Base-by-base conservation (phyloP, 1,140 invertebrate species). In the Plodia interpunctella region DNA sequence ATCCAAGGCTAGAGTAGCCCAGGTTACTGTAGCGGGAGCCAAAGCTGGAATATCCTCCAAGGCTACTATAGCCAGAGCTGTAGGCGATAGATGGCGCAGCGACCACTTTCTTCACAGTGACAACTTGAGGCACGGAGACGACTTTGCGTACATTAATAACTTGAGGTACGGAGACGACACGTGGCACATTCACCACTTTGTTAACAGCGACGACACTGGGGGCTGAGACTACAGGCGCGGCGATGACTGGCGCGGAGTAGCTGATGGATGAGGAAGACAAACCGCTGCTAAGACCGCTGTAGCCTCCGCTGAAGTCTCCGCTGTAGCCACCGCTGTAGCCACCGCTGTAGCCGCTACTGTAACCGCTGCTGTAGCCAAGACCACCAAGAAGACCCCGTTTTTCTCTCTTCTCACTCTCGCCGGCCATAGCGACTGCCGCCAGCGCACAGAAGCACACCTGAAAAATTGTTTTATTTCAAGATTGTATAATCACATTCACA, bases 71-170 rank as follows among this genome's bases (percentile, higher is more conserved):
- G 17, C 49, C 49, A 32, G 30, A 32, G 30, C 49, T 25, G 51
- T 53, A 53, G 51, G 51, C 19, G 0, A 53, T 20, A 15, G 20
- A 20, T 3, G 51, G 51, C 8, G 25, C 32, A 44, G 63, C 60
- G 8, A 81, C 77, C 11, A 84, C 63, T 38, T 74, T 74, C 66
- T 83, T 78, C 11, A 80, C 76, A 18, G 78, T 69, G 44, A 85
- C 74, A 13, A 81, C 67, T 51, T 80, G 69, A 0, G 81, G 81
- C 38, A 73, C 77, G 19, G 69, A 70, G 10, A 80, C 68, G 8
- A 80, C 63, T 28, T 78, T 80, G 59, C 70, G 75, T 1, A 80
- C 74, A 49, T 68, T 67, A 0, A 80, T 65, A 0, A 80, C 66
- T 38, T 78, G 71, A 0, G 78, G 78, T n/a, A 80, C 78, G 51